A percentile compares a stretch with the other conserved stretches of the same genome.
These are phyloP conservation scores for Gambusia holbrooki DNA, from an alignment of 2,113 vertebrate species.

Conservation along the genomic window DNA sequence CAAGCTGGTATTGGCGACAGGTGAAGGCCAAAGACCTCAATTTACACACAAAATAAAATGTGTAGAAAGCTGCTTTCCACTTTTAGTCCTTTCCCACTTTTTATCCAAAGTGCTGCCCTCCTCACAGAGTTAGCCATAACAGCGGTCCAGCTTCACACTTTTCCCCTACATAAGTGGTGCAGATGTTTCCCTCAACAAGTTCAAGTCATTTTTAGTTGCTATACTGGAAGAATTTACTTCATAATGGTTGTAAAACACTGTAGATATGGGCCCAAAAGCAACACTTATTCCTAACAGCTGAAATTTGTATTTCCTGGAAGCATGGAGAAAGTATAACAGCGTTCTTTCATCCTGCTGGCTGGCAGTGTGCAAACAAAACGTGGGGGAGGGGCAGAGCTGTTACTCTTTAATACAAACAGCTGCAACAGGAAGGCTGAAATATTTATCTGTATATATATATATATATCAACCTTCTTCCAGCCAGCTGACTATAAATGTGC, in stretches of 20 bases:
- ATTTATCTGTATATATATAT: no score
- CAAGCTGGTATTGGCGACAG: slow-evolving; percentile 32
- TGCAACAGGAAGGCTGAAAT: no score
- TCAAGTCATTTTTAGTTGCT: slow-evolving; percentile 14
- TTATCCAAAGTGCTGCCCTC: slow-evolving; percentile 4
- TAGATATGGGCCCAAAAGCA: background rate
- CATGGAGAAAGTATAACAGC: no score
- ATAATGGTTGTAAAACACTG: slow-evolving; percentile 15
- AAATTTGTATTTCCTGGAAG: no score
- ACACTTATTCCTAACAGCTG: background rate
- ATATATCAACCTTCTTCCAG: no score
- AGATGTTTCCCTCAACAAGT: slow-evolving; percentile 27
- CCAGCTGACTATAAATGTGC: no score
- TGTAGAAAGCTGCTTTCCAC: slow-evolving; percentile 10
- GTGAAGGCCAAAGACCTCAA: slow-evolving; percentile 35
- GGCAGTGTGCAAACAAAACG: no score
- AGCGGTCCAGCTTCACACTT: slow-evolving; percentile 15
- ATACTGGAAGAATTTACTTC: slow-evolving; percentile 31
- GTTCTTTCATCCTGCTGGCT: no score
- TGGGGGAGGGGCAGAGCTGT: no score
- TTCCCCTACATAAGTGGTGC: slow-evolving; percentile 14
- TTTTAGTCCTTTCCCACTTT: slow-evolving; percentile 12
- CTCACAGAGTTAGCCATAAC: slow-evolving; percentile 12
- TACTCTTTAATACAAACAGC: no score
- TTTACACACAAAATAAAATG: slow-evolving; percentile 8